These are phyloP conservation scores for Hypocryptadius cinnamomeus DNA, from an alignment of 2,113 vertebrate genomes.

Conservation along the genomic window DNA sequence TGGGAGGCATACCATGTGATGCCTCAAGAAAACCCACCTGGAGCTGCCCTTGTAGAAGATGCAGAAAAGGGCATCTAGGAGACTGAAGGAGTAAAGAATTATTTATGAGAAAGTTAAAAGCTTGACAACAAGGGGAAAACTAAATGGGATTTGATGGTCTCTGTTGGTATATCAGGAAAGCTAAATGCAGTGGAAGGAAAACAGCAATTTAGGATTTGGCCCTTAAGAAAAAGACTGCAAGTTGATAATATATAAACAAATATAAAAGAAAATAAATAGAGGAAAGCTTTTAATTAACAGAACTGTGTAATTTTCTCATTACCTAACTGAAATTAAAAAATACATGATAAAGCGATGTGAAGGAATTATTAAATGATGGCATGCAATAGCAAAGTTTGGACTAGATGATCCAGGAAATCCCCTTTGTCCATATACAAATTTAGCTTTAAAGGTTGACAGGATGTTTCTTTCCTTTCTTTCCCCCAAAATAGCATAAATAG, in stretches of 20 bases:
- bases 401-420: not conserved
- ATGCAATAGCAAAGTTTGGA: not conserved
- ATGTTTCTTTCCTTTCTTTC: not conserved
- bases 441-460: not conserved
- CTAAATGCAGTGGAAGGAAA: not conserved
- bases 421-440: not conserved
- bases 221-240: not conserved
- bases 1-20: not conserved
- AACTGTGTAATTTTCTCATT: not conserved
- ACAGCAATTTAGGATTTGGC: not conserved
- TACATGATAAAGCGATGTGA: not conserved
- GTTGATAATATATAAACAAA: not conserved
- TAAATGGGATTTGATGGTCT: rapidly evolving
- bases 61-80: not conserved
- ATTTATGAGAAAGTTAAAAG: not conserved
- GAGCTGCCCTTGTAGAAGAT: not conserved
- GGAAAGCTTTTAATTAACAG: not conserved
- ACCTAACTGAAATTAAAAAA: not conserved
- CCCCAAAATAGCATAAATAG: not conserved
- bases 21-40: not conserved
- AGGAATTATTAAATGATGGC: not conserved
- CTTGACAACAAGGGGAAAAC: not conserved
- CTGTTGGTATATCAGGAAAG: not conserved
- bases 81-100: not conserved
- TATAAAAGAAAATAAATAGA: not conserved